A percentile compares a stretch with the other conserved stretches of the same genome.
Conservation (phyloP, 2,888 invertebrate species). For the Rhopalosiphum nymphaeae region DNA sequence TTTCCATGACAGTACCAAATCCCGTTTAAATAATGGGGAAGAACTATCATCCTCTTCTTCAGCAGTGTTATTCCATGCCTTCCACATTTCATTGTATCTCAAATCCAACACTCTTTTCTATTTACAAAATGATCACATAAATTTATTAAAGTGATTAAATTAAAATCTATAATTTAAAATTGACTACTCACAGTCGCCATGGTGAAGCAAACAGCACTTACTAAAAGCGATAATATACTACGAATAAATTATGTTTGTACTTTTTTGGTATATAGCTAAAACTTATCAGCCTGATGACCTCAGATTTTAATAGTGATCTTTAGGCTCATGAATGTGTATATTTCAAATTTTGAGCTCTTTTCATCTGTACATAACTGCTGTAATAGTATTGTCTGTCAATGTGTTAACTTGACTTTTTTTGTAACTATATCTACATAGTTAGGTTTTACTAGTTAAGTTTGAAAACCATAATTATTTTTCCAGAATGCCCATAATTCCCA, state of each 20-base stretch:
- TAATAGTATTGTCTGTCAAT: not conserved
- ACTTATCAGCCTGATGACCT: slow-evolving; percentile 26
- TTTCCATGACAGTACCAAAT: slow-evolving; percentile 59
- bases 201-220: not conserved
- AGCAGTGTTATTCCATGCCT: slow-evolving; percentile 32
- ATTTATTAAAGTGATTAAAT: not conserved
- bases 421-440: not conserved
- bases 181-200: slow-evolving; percentile 23
- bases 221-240: not conserved
- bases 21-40: slow-evolving; percentile 1
- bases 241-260: not conserved
- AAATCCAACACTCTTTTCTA: slow-evolving; percentile 39
- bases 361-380: not conserved
- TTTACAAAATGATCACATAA: not conserved
- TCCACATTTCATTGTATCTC: slow-evolving; percentile 60
- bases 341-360: not conserved
- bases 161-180: not conserved
- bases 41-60: not conserved
- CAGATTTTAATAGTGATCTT: slow-evolving; percentile 7
- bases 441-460: not conserved
- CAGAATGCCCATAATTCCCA: not conserved
- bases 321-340: not conserved
- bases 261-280: not conserved
- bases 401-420: not conserved
- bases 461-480: too few relatives aligned